Percentiles rank a stretch among this genome's conserved stretches.
These are phyloP conservation scores for Sylvia borin DNA, from an alignment of 2,797 vertebrate genomes.

Conservation along the genomic window DNA sequence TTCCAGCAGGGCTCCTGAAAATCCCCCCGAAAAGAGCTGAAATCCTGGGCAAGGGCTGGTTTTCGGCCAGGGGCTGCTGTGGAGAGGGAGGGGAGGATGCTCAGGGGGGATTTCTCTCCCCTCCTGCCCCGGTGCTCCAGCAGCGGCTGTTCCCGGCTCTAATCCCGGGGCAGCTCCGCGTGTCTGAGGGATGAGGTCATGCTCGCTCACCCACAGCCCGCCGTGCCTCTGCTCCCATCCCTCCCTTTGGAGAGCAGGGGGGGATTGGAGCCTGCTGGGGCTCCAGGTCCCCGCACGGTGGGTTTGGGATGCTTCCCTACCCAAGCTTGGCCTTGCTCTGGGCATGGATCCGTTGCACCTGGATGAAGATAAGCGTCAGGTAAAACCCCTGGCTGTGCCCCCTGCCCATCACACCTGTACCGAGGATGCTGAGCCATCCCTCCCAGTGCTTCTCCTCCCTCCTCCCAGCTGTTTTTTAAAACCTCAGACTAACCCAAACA, in stretches of 20 bases:
- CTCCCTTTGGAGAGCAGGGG: not conserved
- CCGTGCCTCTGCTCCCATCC: slow-evolving; percentile 48
- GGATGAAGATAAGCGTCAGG: fast-evolving
- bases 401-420: too few relatives aligned
- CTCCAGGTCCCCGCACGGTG: not conserved
- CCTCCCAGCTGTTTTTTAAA: not conserved
- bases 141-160: not conserved
- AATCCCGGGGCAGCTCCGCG: not conserved
- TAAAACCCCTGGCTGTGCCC: not conserved
- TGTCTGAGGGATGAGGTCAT: slow-evolving; percentile 64
- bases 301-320: not conserved
- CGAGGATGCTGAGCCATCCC: not conserved
- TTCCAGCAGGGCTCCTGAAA: not conserved
- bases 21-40: not conserved
- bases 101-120: not conserved
- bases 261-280: not conserved
- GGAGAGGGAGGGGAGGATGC: not conserved
- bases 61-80: fast-evolving
- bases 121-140: not conserved
- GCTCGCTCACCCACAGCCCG: slow-evolving; percentile 30
- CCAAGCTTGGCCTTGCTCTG: not conserved
- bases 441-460: not conserved
- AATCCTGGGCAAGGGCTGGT: not conserved
- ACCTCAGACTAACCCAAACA: not conserved
- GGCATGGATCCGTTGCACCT: fast-evolving